Evolutionary conservation across 2,797 vertebrate genomes (phyloP).

Genomic region (Lophius americanus): DNA sequence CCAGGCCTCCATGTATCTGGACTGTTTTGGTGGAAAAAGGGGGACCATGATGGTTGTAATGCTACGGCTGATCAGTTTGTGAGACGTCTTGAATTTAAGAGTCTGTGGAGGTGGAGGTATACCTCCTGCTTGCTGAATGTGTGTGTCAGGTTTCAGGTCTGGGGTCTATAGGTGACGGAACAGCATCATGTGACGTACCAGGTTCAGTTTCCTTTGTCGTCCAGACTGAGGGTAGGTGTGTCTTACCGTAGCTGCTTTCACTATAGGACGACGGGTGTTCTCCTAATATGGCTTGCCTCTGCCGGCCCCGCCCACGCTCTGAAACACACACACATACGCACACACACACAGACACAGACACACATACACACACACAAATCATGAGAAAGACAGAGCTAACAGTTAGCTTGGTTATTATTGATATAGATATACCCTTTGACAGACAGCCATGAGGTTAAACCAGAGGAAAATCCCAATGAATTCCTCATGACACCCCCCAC

Average conservation of each 20-base stretch:
- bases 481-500: too few relatives aligned
- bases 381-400: neutral
- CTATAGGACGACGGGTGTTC: slow-evolving; percentile 96
- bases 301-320: slow-evolving; percentile 94
- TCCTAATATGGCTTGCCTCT: slow-evolving; percentile 96
- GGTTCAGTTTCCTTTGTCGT: slow-evolving; percentile 24
- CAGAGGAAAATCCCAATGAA: too few relatives aligned
- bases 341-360: slow-evolving; percentile 11
- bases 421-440: too few relatives aligned
- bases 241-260: slow-evolving; percentile 95
- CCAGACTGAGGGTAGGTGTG: neutral
- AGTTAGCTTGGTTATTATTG: neutral
- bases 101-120: slow-evolving; percentile 8
- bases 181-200: slow-evolving; percentile 2
- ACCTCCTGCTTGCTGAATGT: neutral
- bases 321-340: slow-evolving; percentile 59
- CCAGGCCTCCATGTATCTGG: too few relatives aligned
- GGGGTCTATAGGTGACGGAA: slow-evolving; percentile 21
- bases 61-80: neutral
- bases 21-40: too few relatives aligned
- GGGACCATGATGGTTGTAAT: too few relatives aligned
- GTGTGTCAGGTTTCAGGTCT: slow-evolving; percentile 23
- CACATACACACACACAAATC: slow-evolving; percentile 6
- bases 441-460: too few relatives aligned
- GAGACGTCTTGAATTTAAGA: slow-evolving; percentile 7